Evolutionary conservation across 1,140 invertebrate genomes (phyloP).

Genomic region (Homalodisca vitripennis): DNA sequence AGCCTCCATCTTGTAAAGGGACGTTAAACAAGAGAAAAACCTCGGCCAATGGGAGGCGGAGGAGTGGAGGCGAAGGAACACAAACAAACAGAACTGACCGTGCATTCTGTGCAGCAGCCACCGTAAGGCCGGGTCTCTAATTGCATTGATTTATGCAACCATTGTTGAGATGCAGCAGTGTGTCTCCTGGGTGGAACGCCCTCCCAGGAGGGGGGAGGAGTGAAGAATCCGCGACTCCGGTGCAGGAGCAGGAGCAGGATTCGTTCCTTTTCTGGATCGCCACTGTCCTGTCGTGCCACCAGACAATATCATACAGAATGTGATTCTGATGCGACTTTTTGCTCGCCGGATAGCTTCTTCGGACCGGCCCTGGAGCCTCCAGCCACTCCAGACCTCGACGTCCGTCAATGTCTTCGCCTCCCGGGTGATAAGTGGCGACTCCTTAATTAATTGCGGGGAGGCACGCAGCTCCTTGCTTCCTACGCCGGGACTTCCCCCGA

Average conservation of each 20-base stretch:
- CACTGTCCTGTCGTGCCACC: background rate
- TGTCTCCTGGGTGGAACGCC: constrained; percentile 8
- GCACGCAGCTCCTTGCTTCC: background rate
- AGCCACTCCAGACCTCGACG: no score
- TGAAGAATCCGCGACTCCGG: no score
- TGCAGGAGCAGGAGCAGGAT: background rate
- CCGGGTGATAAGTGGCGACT: no score
- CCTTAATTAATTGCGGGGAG: background rate
- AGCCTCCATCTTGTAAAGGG: constrained; percentile 10
- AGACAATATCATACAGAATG: constrained; percentile 24
- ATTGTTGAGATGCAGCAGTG: constrained; percentile 36
- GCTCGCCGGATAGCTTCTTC: constrained; percentile 1
- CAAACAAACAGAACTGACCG: no score
- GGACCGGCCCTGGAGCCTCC: constrained; percentile 2
- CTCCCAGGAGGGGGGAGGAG: background rate
- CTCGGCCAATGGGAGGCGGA: constrained; percentile 13
- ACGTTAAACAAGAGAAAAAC: constrained; percentile 9
- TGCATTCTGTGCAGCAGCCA: background rate
- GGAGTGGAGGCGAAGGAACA: no score
- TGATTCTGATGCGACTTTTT: background rate
- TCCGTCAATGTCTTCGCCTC: no score
- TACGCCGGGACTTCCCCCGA: background rate
- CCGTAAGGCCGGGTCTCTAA: constrained; percentile 34
- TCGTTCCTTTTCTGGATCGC: background rate
- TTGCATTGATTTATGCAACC: constrained; percentile 42